Evolutionary conservation across 2,888 invertebrate species (phyloP).

Genomic region (Dermolepida albohirtum): DNA sequence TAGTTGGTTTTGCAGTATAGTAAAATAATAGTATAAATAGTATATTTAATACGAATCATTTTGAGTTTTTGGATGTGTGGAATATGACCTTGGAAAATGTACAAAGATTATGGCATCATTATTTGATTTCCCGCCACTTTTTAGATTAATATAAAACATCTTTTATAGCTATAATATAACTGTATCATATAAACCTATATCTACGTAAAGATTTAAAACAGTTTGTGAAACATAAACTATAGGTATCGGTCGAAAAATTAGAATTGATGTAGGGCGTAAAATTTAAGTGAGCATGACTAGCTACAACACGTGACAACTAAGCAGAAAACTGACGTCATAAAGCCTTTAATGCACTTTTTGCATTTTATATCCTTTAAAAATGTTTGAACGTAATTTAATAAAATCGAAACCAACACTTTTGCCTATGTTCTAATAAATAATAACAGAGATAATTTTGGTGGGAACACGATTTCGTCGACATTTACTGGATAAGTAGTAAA

Average conservation of each 20-base stretch:
- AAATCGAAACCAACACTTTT: background rate
- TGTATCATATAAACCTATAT: background rate
- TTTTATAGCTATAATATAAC: constrained; percentile 24
- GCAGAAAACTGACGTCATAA: constrained; percentile 35
- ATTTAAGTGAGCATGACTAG: constrained; percentile 40
- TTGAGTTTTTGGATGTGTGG: too few species aligned
- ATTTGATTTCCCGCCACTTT: constrained; percentile 37
- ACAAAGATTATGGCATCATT: constrained; percentile 3
- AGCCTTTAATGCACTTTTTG: constrained; percentile 1
- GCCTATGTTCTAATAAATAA: background rate
- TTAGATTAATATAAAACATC: constrained; percentile 4
- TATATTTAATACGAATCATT: too few species aligned
- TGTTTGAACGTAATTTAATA: background rate
- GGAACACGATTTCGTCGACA: constrained; percentile 23
- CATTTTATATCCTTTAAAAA: background rate
- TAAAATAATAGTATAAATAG: too few species aligned
- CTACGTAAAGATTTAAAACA: background rate
- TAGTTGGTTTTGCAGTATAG: too few species aligned
- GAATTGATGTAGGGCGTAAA: constrained; percentile 33
- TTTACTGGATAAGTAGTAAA: constrained; percentile 13
- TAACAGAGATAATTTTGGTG: constrained; percentile 15
- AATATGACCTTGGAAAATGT: constrained; percentile 24
- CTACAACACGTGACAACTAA: constrained; percentile 38
- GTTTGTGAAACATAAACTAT: background rate
- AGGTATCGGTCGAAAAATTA: constrained; percentile 20